Base-by-base conservation (phyloP, 2,113 vertebrate genomes). In the Thunnus maccoyii region DNA sequence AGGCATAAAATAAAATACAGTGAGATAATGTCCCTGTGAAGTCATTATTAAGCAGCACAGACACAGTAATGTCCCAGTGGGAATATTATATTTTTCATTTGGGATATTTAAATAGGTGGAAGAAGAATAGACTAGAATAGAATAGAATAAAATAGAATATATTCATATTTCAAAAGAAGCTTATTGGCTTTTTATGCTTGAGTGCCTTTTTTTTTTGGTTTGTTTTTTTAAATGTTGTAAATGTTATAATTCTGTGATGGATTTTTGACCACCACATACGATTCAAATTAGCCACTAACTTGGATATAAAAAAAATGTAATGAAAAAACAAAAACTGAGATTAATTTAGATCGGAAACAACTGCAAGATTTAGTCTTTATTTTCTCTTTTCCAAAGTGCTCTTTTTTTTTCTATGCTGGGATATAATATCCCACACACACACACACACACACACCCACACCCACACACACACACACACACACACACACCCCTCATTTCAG, bases 11-110 rank as follows among this genome's bases (percentile, higher is more conserved):
- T 27, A 20, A 64, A 27, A 30, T 12, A 65, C 10, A 54, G 27
- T 0, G 17, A 2, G 46, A 72, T 51, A 51, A 55, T 14, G 32
- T 69, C 64, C 46, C 27, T 30, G 41, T 79, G 55, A 76, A 50
- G 51, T 86, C 47, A 72, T 79, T 82, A 73, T 76, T 52, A 52
- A 57, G 62, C 70, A 54, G 44, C 54, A 52, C 67, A 79, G 77
- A 81, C 73, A 58, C 62, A 76, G 44, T 76, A 50, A 83, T 11
- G 52, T 54, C 78, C 69, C 65, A 60, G 25, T 69, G 82, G 73
- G 83, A 60, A 78, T 65, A 66, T 85, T 69, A n/a, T 30, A 13
- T 64, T 62, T 75, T 61, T 71, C 48, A 66, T 80, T 65, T 66
- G 69, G 74, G 69, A 70, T 46, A 47, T 25, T 82, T 68, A 56